Evolutionary conservation across 1,140 invertebrate genomes (phyloP), one percentile per base, ranked within the genome.

Genomic region (Drosophila subobscura): DNA sequence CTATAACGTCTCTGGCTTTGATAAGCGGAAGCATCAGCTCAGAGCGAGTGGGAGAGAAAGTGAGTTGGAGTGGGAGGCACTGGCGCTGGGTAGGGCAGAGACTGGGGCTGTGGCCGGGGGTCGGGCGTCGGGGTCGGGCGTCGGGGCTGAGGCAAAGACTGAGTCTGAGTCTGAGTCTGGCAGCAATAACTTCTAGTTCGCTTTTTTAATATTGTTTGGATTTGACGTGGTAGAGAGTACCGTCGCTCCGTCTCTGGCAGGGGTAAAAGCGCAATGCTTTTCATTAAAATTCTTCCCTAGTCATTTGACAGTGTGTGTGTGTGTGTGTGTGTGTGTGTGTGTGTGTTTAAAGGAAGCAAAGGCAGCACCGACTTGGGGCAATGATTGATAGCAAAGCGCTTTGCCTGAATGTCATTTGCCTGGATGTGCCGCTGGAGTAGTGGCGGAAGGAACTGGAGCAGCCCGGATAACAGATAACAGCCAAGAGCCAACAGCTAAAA

Each of bases 181-280:
- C 44, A 57, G 79, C 75, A 84, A 84, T 84, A 79, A 79, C 75
- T 79, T 85, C 81, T 85, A 85, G 80, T 80, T 86, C 80, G 58
- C 60, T 20, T 76, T 81, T 79, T 86, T 80, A 85, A 85, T 86
- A 85, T 80, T 85, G 77, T 77, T 86, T 68, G 77, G 44, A 80
- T 75, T 68, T 67, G 61, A 67, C 61, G 49, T 54, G 44, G 51
- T 25, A 46, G 44, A 25, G 47, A 49, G 27, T 29, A 46, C 40
- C 40, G 2, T n/a, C 10, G 7, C 23, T 10, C 23, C 14, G 27
- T 4, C 27, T 29, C 23, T 12, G 33, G 33, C 4, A 12, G 4
- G 33, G 33, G 33, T 10, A 37, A 46, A 46, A 49, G 58, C 29
- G 23, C 50, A 51, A 49, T 29, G 67, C 77, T 80, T 85, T 86